These are phyloP conservation scores for Ibycter americanus DNA, from an alignment of 2,797 vertebrate genomes.

Conservation along the genomic window DNA sequence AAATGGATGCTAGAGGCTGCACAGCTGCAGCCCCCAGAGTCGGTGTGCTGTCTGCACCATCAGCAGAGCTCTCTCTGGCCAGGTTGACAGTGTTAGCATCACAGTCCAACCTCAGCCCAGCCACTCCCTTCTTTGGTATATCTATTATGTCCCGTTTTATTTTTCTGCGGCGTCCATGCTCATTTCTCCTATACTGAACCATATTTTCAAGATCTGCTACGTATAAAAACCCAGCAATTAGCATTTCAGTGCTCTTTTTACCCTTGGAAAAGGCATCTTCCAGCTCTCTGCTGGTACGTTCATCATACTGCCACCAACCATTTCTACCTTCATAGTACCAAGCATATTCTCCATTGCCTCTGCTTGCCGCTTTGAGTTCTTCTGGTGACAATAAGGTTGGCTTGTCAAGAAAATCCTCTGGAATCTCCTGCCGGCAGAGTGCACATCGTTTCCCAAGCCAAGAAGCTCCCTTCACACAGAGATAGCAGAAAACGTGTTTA, in stretches of 20 bases:
- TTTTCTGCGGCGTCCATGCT: constrained; percentile 91
- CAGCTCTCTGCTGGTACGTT: constrained; percentile 92
- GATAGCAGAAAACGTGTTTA: constrained; percentile 94
- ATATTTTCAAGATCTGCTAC: constrained; percentile 96
- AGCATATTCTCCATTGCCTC: constrained; percentile 83
- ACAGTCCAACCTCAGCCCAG: constrained; percentile 89
- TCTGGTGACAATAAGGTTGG: constrained; percentile 92
- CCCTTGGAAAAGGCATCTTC: constrained; percentile 94
- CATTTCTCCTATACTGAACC: constrained; percentile 96
- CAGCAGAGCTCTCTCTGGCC: constrained; percentile 85
- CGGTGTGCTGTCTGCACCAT: constrained; percentile 82
- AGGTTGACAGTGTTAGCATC: constrained; percentile 73
- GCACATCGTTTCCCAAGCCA: constrained; percentile 97
- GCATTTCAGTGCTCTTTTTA: constrained; percentile 95
- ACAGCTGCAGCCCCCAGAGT: constrained; percentile 74
- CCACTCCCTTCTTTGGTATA: constrained; percentile 93
- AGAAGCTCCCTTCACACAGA: constrained; percentile 97
- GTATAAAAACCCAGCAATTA: constrained; percentile 95
- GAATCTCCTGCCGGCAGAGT: constrained; percentile 94
- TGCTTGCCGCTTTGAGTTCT: constrained; percentile 90
- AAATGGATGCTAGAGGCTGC: constrained; percentile 63
- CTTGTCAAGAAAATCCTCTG: constrained; percentile 94
- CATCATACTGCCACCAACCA: constrained; percentile 99
- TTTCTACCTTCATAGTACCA: constrained; percentile 98
- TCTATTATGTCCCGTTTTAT: constrained; percentile 94